phyloP scores from a whole-genome alignment of 2,797 vertebrate genomes.

The Austrolebias charrua region DNA sequence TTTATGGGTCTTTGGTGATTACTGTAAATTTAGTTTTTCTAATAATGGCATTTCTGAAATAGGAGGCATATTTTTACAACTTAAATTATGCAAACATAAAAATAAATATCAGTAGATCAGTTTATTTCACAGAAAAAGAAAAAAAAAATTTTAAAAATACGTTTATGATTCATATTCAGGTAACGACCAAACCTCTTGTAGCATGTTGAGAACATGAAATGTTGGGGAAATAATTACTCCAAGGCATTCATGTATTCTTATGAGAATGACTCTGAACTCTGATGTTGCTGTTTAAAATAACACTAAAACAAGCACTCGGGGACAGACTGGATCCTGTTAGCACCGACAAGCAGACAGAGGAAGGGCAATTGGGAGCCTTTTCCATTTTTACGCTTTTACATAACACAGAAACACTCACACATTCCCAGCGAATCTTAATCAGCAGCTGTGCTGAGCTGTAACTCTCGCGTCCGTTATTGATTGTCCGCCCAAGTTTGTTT shows the following conservation, averaged over 20 bases:
- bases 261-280: slow-evolving; percentile 36
- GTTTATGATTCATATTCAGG: slow-evolving; percentile 12
- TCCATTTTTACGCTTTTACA: slow-evolving; percentile 3
- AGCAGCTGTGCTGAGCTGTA: slow-evolving; percentile 58
- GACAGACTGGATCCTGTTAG: slow-evolving; percentile 48
- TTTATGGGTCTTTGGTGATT: not conserved
- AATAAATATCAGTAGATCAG: not conserved
- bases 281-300: slow-evolving; percentile 63
- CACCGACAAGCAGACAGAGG: slow-evolving; percentile 22
- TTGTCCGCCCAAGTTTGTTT: slow-evolving; percentile 76
- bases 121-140: too few species aligned
- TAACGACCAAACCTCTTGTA: not conserved
- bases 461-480: slow-evolving; percentile 76
- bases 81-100: not conserved
- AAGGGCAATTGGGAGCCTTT: slow-evolving; percentile 25
- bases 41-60: not conserved
- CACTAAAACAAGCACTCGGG: slow-evolving; percentile 61
- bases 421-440: slow-evolving; percentile 69
- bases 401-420: slow-evolving; percentile 29
- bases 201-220: slow-evolving; percentile 15
- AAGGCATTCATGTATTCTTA: slow-evolving; percentile 36
- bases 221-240: slow-evolving; percentile 47
- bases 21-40: not conserved
- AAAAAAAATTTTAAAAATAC: too few species aligned
- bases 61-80: not conserved